These are phyloP conservation scores for Nephrotoma appendiculata DNA, from an alignment of 2,888 invertebrate genomes.

Conservation along the genomic window DNA sequence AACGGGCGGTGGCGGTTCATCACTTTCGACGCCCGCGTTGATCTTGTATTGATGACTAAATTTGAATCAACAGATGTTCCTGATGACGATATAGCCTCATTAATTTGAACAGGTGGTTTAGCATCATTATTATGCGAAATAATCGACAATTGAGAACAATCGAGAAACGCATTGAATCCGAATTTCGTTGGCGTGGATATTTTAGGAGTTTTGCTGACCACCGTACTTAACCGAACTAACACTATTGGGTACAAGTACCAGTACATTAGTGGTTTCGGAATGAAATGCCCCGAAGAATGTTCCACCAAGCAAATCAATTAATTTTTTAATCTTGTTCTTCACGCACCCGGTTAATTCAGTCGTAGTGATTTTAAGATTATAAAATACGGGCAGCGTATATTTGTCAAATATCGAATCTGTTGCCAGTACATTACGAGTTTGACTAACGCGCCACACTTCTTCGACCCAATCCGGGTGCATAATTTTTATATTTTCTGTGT, in stretches of 20 bases:
- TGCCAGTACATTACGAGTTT: slow-evolving; percentile 43
- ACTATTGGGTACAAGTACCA: slow-evolving; percentile 25
- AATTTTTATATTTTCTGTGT: slow-evolving; percentile 42
- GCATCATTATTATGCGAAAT: slow-evolving; percentile 17
- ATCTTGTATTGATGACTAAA: background rate
- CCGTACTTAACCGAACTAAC: slow-evolving; percentile 28
- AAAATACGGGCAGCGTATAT: slow-evolving; percentile 51
- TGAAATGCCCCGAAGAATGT: slow-evolving; percentile 36
- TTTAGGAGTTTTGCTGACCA: slow-evolving; percentile 35
- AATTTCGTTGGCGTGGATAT: slow-evolving; percentile 56
- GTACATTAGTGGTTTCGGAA: slow-evolving; percentile 21
- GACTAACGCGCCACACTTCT: slow-evolving; percentile 62
- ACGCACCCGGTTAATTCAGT: slow-evolving; percentile 48
- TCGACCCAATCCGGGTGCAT: slow-evolving; percentile 69
- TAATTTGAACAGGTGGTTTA: slow-evolving; percentile 6
- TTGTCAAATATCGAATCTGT: slow-evolving; percentile 50
- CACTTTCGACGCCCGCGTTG: background rate
- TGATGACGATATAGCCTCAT: slow-evolving; percentile 9
- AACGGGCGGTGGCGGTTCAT: background rate
- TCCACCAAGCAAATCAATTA: slow-evolving; percentile 62
- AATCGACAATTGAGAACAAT: slow-evolving; percentile 24
- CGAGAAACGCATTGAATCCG: slow-evolving; percentile 17
- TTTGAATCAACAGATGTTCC: background rate
- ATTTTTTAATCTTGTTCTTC: slow-evolving; percentile 41
- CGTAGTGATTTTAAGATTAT: slow-evolving; percentile 61